A percentile compares a stretch with the other conserved stretches of the same genome.
phyloP scores from a whole-genome alignment of 2,888 invertebrate genomes.

The Hemicrepidius hirtus region DNA sequence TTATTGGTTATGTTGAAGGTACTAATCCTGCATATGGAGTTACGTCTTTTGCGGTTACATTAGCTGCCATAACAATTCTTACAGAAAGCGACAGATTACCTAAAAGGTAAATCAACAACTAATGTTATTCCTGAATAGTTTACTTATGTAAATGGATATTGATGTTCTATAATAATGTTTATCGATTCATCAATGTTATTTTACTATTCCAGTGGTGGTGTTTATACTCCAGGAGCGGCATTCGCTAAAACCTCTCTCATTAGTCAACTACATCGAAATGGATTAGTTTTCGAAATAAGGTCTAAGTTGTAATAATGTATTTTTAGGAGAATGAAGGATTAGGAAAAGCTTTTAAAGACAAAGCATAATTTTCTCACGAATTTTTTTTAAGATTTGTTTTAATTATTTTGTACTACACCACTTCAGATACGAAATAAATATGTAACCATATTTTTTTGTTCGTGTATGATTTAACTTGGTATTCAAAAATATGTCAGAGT shows the following conservation, averaged over 20 bases:
- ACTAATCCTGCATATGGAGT: constrained; percentile 88
- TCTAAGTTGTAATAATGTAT: constrained; percentile 3
- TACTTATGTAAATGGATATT: no score
- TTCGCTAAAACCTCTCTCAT: constrained; percentile 27
- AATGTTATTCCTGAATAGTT: no score
- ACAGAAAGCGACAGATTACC: constrained; percentile 87
- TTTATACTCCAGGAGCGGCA: constrained; percentile 34
- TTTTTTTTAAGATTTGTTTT: no score
- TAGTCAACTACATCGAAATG: constrained; percentile 19
- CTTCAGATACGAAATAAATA: no score
- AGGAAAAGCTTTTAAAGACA: no score
- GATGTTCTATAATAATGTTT: no score
- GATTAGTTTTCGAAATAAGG: constrained; percentile 21
- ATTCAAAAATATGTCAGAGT: no score
- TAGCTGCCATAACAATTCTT: constrained; percentile 84
- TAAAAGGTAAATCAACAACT: constrained; percentile 71
- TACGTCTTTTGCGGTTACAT: constrained; percentile 83
- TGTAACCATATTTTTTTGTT: no score
- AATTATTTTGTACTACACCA: no score
- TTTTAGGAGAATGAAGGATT: no score
- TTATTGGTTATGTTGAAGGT: constrained; percentile 80
- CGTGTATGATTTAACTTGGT: no score
- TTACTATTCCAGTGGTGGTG: constrained; percentile 31
- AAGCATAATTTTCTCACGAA: no score
- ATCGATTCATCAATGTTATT: background rate